phyloP scores from a whole-genome alignment of 2,888 invertebrate genomes.

The Malthinus seriepunctatus region DNA sequence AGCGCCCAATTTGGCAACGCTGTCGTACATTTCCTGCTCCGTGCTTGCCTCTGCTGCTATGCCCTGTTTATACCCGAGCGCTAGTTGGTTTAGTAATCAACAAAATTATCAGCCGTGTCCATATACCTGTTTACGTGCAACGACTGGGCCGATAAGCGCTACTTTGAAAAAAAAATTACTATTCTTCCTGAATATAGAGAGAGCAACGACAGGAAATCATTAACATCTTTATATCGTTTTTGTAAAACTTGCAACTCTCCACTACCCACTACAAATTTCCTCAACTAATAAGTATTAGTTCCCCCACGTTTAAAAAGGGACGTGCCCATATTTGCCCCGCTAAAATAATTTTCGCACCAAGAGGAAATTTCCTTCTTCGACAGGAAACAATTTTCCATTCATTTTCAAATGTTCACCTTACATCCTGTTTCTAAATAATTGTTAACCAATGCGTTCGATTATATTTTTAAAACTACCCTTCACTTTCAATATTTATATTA shows the following conservation, averaged over 20 bases:
- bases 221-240: background rate
- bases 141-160: constrained; percentile 16
- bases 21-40: constrained; percentile 37
- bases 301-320: background rate
- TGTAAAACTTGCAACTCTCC: background rate
- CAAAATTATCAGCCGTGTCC: constrained; percentile 41
- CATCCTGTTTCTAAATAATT: background rate
- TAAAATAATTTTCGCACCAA: constrained; percentile 2
- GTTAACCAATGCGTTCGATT: background rate
- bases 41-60: constrained; percentile 19
- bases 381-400: constrained; percentile 4
- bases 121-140: constrained; percentile 34
- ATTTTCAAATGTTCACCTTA: constrained; percentile 3
- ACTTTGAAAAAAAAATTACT: constrained; percentile 5
- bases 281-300: background rate
- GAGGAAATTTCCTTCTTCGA: background rate
- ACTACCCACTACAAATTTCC: constrained; percentile 1
- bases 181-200: constrained; percentile 10
- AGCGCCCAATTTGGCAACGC: constrained; percentile 30
- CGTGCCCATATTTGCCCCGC: background rate
- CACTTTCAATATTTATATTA: too few species aligned
- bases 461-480: too few species aligned
- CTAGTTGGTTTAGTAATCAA: constrained; percentile 35
- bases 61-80: constrained; percentile 29
- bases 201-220: constrained; percentile 15